phyloP scores from a whole-genome alignment of 2,113 vertebrate species.

The Psettodes erumei region DNA sequence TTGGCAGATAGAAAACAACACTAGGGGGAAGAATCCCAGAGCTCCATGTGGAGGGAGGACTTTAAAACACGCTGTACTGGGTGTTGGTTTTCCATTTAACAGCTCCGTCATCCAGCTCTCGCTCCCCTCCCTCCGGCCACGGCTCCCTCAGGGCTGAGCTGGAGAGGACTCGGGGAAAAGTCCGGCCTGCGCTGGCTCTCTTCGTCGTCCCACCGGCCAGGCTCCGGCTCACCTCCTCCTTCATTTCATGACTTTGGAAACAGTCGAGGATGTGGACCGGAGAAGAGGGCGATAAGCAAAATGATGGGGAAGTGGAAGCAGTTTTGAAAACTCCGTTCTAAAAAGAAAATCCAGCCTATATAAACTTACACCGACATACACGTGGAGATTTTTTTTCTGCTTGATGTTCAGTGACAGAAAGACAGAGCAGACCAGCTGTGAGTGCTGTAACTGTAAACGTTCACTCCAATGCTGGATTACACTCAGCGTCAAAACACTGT shows the following conservation, averaged over 20 bases:
- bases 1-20: slow-evolving; percentile 69
- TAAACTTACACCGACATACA: neutral
- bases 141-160: slow-evolving; percentile 64
- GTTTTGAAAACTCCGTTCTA: neutral
- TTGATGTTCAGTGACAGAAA: neutral
- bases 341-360: neutral
- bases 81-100: slow-evolving; percentile 73
- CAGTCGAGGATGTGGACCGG: neutral
- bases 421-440: neutral
- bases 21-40: slow-evolving; percentile 67
- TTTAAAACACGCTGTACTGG: slow-evolving; percentile 71
- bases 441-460: neutral
- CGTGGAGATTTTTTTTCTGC: neutral
- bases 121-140: slow-evolving; percentile 66
- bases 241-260: slow-evolving; percentile 7
- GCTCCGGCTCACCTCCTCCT: slow-evolving; percentile 41
- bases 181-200: slow-evolving; percentile 61
- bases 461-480: slow-evolving; percentile 23
- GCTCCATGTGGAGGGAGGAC: slow-evolving; percentile 47
- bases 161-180: slow-evolving; percentile 72
- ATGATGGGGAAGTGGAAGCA: neutral
- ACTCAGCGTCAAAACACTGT: slow-evolving; percentile 17
- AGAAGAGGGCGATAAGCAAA: neutral
- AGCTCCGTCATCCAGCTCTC: slow-evolving; percentile 63
- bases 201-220: slow-evolving; percentile 34